phyloP scores from a whole-genome alignment of 2,888 invertebrate genomes.

The Nysson spinosus region DNA sequence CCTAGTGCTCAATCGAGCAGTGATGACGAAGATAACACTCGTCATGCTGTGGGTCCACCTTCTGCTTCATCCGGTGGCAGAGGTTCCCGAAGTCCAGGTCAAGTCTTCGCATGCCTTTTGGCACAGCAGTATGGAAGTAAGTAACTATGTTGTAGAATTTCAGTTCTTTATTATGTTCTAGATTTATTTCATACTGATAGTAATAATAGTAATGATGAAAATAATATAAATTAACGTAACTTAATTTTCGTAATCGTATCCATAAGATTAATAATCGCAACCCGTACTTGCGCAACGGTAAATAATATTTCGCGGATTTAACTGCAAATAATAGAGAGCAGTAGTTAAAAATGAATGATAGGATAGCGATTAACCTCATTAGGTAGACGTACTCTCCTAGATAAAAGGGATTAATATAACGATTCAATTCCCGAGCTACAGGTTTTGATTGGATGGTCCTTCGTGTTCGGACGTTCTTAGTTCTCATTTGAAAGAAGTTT shows the following conservation, averaged over 20 bases:
- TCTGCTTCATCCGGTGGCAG: slow-evolving; percentile 55
- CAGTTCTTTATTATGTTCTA: no score
- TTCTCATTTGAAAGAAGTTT: slow-evolving; percentile 32
- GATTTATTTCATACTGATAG: no score
- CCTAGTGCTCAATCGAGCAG: slow-evolving; percentile 77
- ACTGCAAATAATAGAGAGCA: not conserved
- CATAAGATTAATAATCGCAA: no score
- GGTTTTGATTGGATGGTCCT: slow-evolving; percentile 45
- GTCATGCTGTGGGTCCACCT: slow-evolving; percentile 63
- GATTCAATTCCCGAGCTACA: slow-evolving; percentile 29
- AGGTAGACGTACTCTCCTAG: slow-evolving; percentile 10
- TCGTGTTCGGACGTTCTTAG: slow-evolving; percentile 22
- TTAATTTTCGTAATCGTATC: no score
- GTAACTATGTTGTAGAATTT: slow-evolving; percentile 37
- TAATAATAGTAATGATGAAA: no score
- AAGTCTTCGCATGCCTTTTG: slow-evolving; percentile 67
- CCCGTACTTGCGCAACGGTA: no score
- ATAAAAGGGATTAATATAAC: slow-evolving; percentile 40
- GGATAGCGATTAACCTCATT: slow-evolving; percentile 30
- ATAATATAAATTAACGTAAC: no score
- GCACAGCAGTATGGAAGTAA: slow-evolving; percentile 69
- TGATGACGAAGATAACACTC: slow-evolving; percentile 69
- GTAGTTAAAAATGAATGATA: not conserved
- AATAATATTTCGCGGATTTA: not conserved
- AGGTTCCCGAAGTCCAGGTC: slow-evolving; percentile 68